Percentiles rank a stretch among this genome's conserved stretches.
phyloP scores from a whole-genome alignment of 2,113 vertebrate species.

The Orthonyx spaldingii region DNA sequence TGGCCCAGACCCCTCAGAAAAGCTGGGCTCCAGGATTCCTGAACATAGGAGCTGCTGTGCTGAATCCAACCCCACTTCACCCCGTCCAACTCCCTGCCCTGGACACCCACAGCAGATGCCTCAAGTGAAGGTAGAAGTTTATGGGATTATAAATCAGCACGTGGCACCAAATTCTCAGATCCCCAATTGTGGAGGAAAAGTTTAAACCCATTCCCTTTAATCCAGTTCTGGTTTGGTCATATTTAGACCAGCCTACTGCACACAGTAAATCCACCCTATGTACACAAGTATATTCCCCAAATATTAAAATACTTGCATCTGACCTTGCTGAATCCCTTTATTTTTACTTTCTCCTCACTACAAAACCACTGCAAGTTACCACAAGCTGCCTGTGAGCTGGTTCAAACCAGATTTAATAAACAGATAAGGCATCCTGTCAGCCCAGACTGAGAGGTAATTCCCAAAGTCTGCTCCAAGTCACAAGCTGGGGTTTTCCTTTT shows the following conservation, averaged over 20 bases:
- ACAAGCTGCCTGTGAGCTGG: neutral
- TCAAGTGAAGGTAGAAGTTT: neutral
- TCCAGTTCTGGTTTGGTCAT: neutral
- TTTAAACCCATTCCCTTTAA: neutral
- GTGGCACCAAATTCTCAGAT: neutral
- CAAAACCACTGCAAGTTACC: neutral
- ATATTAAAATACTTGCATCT: neutral
- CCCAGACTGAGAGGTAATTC: neutral
- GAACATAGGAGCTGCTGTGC: neutral
- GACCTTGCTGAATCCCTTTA: neutral
- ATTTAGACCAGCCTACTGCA: neutral
- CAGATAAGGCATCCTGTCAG: neutral
- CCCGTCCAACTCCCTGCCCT: neutral
- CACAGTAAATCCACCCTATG: neutral
- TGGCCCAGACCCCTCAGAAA: neutral
- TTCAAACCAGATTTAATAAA: neutral
- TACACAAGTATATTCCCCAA: neutral
- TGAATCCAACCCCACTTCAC: neutral
- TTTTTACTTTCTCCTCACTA: neutral
- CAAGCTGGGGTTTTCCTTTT: neutral
- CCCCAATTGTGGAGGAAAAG: neutral
- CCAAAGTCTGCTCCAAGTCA: neutral
- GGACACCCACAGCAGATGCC: accelerated
- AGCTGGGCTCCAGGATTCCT: neutral
- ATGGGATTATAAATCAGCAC: neutral